Base-by-base conservation (phyloP, 2,888 invertebrate species). In the Latrodectus elegans region DNA sequence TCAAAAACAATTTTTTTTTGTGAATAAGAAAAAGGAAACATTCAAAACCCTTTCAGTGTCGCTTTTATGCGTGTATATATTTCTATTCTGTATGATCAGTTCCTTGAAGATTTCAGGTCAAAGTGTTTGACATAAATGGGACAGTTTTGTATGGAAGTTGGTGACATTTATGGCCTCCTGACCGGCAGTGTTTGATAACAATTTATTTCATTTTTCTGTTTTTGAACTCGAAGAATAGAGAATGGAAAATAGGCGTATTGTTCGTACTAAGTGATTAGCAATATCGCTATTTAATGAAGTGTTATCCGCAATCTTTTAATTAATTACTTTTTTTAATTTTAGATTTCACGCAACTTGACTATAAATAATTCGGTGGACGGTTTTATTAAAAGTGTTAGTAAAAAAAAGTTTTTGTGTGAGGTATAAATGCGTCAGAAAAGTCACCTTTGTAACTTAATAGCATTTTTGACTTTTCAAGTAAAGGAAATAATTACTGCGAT, bases 131-230 rank as follows among this genome's bases (percentile, higher is more conserved):
- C 80, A 64, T 49, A 64, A 38, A 38, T 14, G 22, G 76, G 76
- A 76, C 76, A 83, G 6, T 64, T 83, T 76, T 64, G 71, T 71
- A 70, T 67, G 74, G 15, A 67, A n/a, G 15, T 60, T 55, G 64
- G 79, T 65, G 84, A 84, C 84, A 84, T 22, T 79, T 67, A 51
- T 78, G 77, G 38, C 77, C 77, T 84, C 73, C 53, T 70, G 68
- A 71, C 51, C 64, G 70, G 64, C 71, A 53, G 64, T 51, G 22
- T 64, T 71, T 22, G 38, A 38, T 38, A 38, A 38, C 38, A 38
- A 38, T 38, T 38, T 38, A n/a, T n/a, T n/a, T 60, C 10, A 11
- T 60, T 60, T 11, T 60, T 60, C 12, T 60, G 8, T 60, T 60
- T 6, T 6, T 38, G 38, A 6, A 2, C 38, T 3, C 38, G 38